phyloP scores from a whole-genome alignment of 2,797 vertebrate genomes.

The Leptodactylus fallax region DNA sequence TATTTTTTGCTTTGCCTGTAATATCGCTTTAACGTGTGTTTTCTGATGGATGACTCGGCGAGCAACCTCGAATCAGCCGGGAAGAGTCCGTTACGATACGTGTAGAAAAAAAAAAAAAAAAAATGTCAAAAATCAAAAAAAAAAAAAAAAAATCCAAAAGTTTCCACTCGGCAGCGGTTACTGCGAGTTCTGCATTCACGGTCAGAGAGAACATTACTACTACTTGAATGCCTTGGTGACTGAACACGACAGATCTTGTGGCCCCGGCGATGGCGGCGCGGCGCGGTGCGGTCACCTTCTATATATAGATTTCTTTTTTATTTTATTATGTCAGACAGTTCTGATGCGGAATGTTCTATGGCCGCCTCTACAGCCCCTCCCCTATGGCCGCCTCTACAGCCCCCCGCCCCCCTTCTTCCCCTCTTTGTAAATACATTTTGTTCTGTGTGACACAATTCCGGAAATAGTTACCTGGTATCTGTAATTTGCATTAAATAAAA shows the following conservation, averaged over 20 bases:
- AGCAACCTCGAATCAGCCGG: conserved; percentile 81
- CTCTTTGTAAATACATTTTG: conserved; percentile 96
- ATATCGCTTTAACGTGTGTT: conserved; percentile 90
- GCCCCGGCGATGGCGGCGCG: too few species aligned
- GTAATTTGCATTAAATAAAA: conserved; percentile 99
- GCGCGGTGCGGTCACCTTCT: conserved; percentile 73
- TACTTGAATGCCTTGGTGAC: conserved; percentile 99
- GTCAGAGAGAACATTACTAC: conserved; percentile 94
- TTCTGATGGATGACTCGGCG: conserved; percentile 82
- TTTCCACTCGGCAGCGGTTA: conserved; percentile 79
- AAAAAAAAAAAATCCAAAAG: conserved; percentile 67
- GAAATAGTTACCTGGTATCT: conserved; percentile 99
- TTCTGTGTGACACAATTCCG: conserved; percentile 95
- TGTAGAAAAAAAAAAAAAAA: conserved; percentile 69
- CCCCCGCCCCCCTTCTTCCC: conserved; percentile 72
- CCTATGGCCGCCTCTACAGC: conserved; percentile 67
- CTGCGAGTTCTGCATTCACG: conserved; percentile 83
- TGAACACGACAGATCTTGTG: conserved; percentile 76
- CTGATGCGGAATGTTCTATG: conserved; percentile 66
- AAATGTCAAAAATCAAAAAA: conserved; percentile 59
- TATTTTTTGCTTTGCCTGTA: conserved; percentile 92
- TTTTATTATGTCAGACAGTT: conserved; percentile 87
- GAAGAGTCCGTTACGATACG: conserved; percentile 82
- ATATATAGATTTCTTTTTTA: conserved; percentile 79
- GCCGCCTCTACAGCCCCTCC: conserved; percentile 64